Base-by-base conservation (phyloP, 2,113 vertebrate genomes). In the Eleginops maclovinus region DNA sequence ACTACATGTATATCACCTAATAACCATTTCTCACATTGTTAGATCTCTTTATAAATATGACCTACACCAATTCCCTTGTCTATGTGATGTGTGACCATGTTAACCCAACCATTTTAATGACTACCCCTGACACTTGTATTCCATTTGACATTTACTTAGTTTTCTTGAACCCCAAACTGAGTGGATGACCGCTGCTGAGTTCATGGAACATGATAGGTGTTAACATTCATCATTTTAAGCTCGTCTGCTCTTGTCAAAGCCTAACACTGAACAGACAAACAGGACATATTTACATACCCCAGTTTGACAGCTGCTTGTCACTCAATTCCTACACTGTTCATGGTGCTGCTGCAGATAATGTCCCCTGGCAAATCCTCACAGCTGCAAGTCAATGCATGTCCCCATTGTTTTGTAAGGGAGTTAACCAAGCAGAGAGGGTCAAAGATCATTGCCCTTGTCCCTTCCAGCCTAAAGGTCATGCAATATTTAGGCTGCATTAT, bases 401-500 rank as follows among this genome's bases (percentile, higher is more conserved):
- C 24, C 40, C 1, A 15, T 79, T 82, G 79, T 72, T 81, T 60
- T 77, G 53, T 12, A 19, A 36, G 19, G 26, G 21, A 51, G 59
- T 62, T 41, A 73, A 77, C 40, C 73, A 43, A 1, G 9, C 9
- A 49, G 77, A 22, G 54, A 36, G 83, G 78, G 86, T 87, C 81
- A 89, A 56, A 87, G 84, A 79, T 82, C 72, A 83, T n/a, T 21
- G 53, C 22, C 41, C 64, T 62, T 40, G 44, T 79, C 64, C 59
- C 17, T 46, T 41, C 77, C 31, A 75, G 43, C 26, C 46, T 68
- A 66, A 89, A 82, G 75, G 64, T 82, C 60, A 69, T 40, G 31
- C 28, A 46, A 17, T 76, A 79, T 71, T 63, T 56, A 53, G 50
- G 28, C 53, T 56, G n/a, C n/a, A 24, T n/a, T 53, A 11, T 51